A percentile compares a stretch with the other conserved stretches of the same genome.
These are phyloP conservation scores for Penaeus chinensis DNA, from an alignment of 1,140 invertebrate genomes.

Conservation along the genomic window DNA sequence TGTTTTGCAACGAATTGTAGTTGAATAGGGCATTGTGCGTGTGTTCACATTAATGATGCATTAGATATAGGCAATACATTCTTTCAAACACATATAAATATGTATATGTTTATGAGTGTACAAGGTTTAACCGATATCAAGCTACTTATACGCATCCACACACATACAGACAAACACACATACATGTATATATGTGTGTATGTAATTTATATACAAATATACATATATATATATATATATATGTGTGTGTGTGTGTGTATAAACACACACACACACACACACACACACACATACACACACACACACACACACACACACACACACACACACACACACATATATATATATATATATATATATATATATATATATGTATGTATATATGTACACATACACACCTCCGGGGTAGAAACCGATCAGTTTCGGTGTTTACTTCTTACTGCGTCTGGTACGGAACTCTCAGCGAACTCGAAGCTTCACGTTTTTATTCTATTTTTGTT, in stretches of 20 bases:
- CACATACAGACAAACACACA: neutral
- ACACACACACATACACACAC: neutral
- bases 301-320: neutral
- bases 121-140: neutral
- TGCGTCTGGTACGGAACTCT: too few relatives aligned
- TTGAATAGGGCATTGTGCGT: neutral
- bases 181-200: neutral
- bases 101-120: neutral
- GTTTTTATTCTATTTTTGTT: too few relatives aligned
- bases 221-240: slow-evolving; percentile 24
- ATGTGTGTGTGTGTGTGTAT: neutral
- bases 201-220: neutral
- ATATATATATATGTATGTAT: slow-evolving; percentile 12
- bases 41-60: neutral
- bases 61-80: neutral
- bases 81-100: neutral
- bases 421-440: too few relatives aligned
- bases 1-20: too few relatives aligned
- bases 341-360: slow-evolving; percentile 28
- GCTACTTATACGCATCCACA: neutral
- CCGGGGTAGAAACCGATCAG: too few relatives aligned
- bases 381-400: too few relatives aligned
- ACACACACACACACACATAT: slow-evolving; percentile 4
- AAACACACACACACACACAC: neutral
- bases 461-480: too few relatives aligned